Evolutionary conservation across 2,888 invertebrate genomes (phyloP).

Genomic region (Epistrophe grossulariae): DNA sequence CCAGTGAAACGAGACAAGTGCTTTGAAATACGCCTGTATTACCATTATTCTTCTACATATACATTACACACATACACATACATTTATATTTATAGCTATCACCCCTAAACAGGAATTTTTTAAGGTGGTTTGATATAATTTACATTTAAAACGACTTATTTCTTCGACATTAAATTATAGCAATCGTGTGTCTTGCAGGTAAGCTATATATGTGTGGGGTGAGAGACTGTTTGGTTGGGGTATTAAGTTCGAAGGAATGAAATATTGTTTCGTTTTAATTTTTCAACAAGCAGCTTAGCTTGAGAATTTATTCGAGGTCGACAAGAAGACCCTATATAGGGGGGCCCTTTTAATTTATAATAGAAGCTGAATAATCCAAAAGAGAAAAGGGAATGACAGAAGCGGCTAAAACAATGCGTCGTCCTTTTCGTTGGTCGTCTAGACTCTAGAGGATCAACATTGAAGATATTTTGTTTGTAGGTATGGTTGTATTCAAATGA

Average conservation of each 20-base stretch:
- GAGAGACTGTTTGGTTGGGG: neutral
- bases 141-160: constrained; percentile 32
- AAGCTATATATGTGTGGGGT: neutral
- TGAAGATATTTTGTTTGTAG: neutral
- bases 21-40: constrained; percentile 14
- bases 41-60: neutral
- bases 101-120: constrained; percentile 1
- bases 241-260: constrained; percentile 3
- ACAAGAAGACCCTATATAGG: neutral
- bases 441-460: constrained; percentile 13
- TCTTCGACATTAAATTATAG: constrained; percentile 46
- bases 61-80: too few species aligned
- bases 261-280: constrained; percentile 37
- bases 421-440: neutral
- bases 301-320: constrained; percentile 42
- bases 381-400: neutral
- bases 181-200: constrained; percentile 47
- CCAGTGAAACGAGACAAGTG: constrained; percentile 12
- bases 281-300: constrained; percentile 29
- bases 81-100: neutral
- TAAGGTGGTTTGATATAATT: constrained; percentile 8
- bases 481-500: neutral
- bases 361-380: neutral
- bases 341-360: constrained; percentile 3
- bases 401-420: neutral